Percentiles rank a stretch among this genome's conserved stretches.
phyloP scores from a whole-genome alignment of 2,113 vertebrate genomes.

The Emydocephalus ijimae region DNA sequence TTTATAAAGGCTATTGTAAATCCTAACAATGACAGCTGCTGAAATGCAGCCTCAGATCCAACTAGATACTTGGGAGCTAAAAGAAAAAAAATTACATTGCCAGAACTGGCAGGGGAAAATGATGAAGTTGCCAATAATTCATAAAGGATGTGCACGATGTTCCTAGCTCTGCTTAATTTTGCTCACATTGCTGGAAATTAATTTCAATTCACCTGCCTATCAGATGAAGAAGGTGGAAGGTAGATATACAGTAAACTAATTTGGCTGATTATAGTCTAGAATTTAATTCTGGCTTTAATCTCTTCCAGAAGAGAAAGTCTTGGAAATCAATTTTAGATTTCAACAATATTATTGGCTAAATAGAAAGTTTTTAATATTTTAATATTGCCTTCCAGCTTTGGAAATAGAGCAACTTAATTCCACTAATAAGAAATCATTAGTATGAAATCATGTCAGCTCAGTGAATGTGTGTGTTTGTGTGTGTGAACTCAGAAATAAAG shows the following conservation, averaged over 20 bases:
- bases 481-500: not conserved
- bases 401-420: conserved; percentile 29
- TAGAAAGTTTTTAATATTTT: conserved; percentile 4
- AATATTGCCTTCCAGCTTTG: conserved; percentile 3
- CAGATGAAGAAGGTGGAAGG: conserved; percentile 33
- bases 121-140: not conserved
- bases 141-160: not conserved
- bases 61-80: not conserved
- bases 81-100: not conserved
- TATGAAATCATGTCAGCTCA: not conserved
- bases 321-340: conserved; percentile 42
- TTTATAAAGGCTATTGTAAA: not conserved
- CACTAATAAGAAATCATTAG: not conserved
- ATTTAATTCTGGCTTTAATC: conserved; percentile 49
- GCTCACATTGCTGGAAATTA: conserved; percentile 50
- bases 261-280: conserved; percentile 44
- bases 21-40: not conserved
- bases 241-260: conserved; percentile 52
- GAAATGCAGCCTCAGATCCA: not conserved
- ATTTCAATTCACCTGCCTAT: conserved; percentile 50
- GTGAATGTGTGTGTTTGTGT: not conserved
- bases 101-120: not conserved
- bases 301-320: conserved; percentile 25
- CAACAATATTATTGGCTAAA: conserved; percentile 41
- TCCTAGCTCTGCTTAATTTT: conserved; percentile 7